phyloP scores from a whole-genome alignment of 2,113 vertebrate genomes.

The Hippocampus guttulatus region DNA sequence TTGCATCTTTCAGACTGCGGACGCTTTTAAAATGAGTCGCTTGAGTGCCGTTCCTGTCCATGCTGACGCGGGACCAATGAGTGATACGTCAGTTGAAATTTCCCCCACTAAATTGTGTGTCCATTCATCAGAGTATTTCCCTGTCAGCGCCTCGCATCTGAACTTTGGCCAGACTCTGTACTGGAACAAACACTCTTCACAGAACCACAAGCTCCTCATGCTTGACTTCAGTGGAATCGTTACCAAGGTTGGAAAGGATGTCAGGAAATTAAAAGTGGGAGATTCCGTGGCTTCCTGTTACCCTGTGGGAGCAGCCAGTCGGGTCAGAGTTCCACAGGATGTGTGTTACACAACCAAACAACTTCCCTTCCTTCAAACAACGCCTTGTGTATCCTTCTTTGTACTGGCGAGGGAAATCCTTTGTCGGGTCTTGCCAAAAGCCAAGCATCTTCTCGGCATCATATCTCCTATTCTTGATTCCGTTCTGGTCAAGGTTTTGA shows the following conservation, averaged over 20 bases:
- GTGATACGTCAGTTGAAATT: conserved; percentile 68
- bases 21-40: conserved; percentile 61
- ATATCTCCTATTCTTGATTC: conserved; percentile 71
- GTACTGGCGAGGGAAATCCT: conserved; percentile 78
- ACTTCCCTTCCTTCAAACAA: conserved; percentile 66
- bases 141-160: conserved; percentile 73
- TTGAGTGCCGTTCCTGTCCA: conserved; percentile 63
- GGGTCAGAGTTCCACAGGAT: conserved; percentile 67
- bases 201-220: conserved; percentile 74
- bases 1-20: conserved; percentile 71
- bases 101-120: conserved; percentile 71
- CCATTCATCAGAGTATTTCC: conserved; percentile 84
- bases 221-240: conserved; percentile 80
- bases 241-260: conserved; percentile 71
- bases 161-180: conserved; percentile 76
- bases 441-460: conserved; percentile 70
- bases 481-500: conserved; percentile 71
- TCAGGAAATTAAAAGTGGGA: conserved; percentile 79
- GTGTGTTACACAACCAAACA: conserved; percentile 75
- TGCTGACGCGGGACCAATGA: conserved; percentile 21
- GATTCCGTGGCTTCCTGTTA: conserved; percentile 78
- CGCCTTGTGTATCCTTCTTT: conserved; percentile 80
- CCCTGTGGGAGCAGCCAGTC: conserved; percentile 71
- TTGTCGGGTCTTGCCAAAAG: conserved; percentile 56
- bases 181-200: conserved; percentile 72